Evolutionary conservation across 2,888 invertebrate species (phyloP), one percentile per base, ranked within the genome.

Genomic region (Microctonus hyperodae): DNA sequence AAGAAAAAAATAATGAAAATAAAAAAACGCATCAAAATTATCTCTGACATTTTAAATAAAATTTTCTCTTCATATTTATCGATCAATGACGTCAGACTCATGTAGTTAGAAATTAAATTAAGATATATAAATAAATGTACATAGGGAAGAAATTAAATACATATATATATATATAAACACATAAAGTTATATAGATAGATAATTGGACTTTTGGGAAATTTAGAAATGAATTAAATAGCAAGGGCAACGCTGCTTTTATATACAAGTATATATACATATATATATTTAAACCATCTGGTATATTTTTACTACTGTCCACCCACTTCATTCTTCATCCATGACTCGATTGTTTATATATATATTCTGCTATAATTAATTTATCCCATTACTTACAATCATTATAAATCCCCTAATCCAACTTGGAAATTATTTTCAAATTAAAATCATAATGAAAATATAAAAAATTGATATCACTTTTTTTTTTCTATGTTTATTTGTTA

Each of bases 171-270:
- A 44, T 35, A 37, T 5, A 25, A 13, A 48, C 59, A 44, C 11
- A 48, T 23, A 13, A n/a, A n/a, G 16, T 23, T 28, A n/a, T 20
- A 22, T 51, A 35, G 22, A 23, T 48, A 37, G 25, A 40, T 56
- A 64, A 64, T 55, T 64, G 56, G 40, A 44, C 63, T 64, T 16
- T 20, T 64, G 63, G 63, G 63, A 64, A 64, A 64, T 64, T 44
- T 44, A 53, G 13, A 56, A 64, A 64, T 56, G 37, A 33, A 56
- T 31, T 56, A 28, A 56, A 55, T 6, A 25, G 44, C 13, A 28
- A 25, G 23, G 23, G 20, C 56, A 9, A 28, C 35, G 13, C 44
- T 44, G 11, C 7, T 31, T 7, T n/a, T 11, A 23, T 16, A 6
- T 16, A 9, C n/a, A n/a, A n/a, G n/a, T n/a, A n/a, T n/a, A n/a